phyloP scores from a whole-genome alignment of 2,797 vertebrate genomes.

The Masticophis lateralis region DNA sequence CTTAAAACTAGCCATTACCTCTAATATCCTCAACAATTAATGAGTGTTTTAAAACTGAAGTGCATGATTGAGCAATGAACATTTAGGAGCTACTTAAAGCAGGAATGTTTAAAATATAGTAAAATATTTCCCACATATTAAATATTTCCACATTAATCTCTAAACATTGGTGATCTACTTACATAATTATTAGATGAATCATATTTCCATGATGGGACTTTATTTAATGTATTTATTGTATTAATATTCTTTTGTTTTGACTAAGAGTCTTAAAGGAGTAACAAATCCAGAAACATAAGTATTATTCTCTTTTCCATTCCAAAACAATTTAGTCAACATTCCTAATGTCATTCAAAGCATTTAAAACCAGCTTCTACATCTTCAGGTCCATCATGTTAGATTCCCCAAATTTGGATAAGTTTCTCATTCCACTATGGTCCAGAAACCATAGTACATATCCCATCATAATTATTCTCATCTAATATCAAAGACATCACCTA shows the following conservation, averaged over 20 bases:
- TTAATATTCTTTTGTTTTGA: background rate
- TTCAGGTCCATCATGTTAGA: background rate
- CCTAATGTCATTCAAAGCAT: background rate
- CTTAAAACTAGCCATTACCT: conserved; percentile 7
- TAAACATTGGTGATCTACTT: background rate
- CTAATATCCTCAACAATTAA: conserved; percentile 13
- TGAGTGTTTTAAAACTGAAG: conserved; percentile 1
- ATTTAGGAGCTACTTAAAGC: background rate
- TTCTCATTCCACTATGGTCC: background rate
- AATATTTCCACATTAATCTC: background rate
- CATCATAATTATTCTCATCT: background rate
- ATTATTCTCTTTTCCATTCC: background rate
- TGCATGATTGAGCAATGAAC: background rate
- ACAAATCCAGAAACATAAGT: background rate
- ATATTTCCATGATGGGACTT: background rate
- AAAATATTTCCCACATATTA: background rate
- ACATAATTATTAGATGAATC: background rate
- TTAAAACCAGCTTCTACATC: background rate
- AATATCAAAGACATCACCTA: background rate
- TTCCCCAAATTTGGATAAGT: background rate
- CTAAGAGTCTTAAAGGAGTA: background rate
- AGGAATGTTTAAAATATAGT: background rate
- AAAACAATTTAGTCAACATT: background rate
- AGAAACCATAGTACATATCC: background rate
- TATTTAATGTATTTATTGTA: background rate